Percentiles rank a stretch among this genome's conserved stretches.
phyloP scores from a whole-genome alignment of 2,113 vertebrate species.

The Heloderma charlesbogerti region DNA sequence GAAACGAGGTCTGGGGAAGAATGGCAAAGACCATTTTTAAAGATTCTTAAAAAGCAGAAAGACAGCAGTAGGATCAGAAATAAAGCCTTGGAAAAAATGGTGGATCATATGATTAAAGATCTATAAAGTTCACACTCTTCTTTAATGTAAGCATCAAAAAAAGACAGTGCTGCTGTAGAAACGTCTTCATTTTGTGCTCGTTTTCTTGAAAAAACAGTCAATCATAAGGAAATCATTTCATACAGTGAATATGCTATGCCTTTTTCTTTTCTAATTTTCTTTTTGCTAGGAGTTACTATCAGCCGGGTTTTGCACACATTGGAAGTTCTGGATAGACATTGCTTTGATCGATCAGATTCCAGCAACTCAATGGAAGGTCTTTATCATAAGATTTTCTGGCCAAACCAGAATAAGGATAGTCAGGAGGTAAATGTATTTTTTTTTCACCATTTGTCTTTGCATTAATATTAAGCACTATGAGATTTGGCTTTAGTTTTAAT shows the following conservation, averaged over 20 bases:
- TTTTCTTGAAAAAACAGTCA: neutral
- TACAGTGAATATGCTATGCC: neutral
- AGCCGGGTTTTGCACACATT: conserved; percentile 79
- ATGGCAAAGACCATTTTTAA: neutral
- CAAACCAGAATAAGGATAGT: conserved; percentile 80
- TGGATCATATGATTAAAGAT: neutral
- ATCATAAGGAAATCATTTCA: neutral
- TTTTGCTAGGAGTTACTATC: conserved; percentile 77
- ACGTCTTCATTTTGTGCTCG: neutral
- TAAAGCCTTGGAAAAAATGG: neutral
- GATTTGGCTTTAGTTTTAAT: neutral
- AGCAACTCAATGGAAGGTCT: conserved; percentile 83
- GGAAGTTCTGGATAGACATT: conserved; percentile 80
- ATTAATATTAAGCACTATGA: neutral
- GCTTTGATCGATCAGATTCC: conserved; percentile 82
- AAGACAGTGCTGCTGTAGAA: neutral
- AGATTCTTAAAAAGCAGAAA: neutral
- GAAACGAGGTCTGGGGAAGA: neutral
- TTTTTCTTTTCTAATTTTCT: neutral
- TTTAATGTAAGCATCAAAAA: neutral
- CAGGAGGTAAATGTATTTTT: conserved; percentile 74
- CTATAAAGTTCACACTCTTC: neutral
- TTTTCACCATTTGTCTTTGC: neutral
- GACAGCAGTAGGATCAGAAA: neutral
- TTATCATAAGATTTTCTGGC: conserved; percentile 82